These are phyloP conservation scores for Scaptomyza parva DNA, from an alignment of 2,888 invertebrate species.

Conservation along the genomic window DNA sequence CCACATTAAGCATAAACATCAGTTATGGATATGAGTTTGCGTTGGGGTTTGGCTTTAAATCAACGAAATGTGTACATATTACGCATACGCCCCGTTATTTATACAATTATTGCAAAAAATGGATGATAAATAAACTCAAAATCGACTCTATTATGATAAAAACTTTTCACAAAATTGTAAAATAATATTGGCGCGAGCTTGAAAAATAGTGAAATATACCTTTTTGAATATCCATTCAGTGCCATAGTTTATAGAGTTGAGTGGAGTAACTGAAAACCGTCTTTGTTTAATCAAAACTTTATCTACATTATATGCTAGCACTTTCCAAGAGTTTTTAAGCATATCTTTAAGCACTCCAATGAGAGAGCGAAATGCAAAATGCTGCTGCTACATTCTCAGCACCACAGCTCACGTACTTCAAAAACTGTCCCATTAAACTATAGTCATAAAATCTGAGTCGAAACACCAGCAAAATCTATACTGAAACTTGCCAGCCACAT, in stretches of 20 bases:
- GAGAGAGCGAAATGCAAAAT: slow-evolving; percentile 27
- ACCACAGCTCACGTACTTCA: slow-evolving; percentile 54
- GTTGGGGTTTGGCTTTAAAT: slow-evolving; percentile 50
- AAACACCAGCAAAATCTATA: slow-evolving; percentile 29
- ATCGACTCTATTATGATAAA: too few relatives aligned
- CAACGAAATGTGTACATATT: slow-evolving; percentile 32
- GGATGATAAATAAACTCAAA: neutral
- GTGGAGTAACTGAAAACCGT: too few relatives aligned
- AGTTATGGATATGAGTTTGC: slow-evolving; percentile 26
- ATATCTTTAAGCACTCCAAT: slow-evolving; percentile 10
- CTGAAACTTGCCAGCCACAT: slow-evolving; percentile 29
- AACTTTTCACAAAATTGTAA: neutral
- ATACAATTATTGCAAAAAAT: too few relatives aligned
- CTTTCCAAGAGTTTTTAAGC: slow-evolving; percentile 16
- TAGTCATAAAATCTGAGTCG: slow-evolving; percentile 63
- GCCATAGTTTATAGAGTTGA: too few relatives aligned
- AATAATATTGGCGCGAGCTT: neutral
- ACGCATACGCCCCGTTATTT: slow-evolving; percentile 41
- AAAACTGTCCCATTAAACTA: slow-evolving; percentile 52
- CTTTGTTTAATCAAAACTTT: too few relatives aligned
- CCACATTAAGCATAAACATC: slow-evolving; percentile 60
- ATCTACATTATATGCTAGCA: slow-evolving; percentile 9
- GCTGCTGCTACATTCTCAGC: slow-evolving; percentile 10
- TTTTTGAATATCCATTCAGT: too few relatives aligned
- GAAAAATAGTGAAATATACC: too few relatives aligned